Percentiles rank a stretch among this genome's conserved stretches.
Evolutionary conservation across 1,140 invertebrate species (phyloP).

Genomic region (Meloidogyne chitwoodi): DNA sequence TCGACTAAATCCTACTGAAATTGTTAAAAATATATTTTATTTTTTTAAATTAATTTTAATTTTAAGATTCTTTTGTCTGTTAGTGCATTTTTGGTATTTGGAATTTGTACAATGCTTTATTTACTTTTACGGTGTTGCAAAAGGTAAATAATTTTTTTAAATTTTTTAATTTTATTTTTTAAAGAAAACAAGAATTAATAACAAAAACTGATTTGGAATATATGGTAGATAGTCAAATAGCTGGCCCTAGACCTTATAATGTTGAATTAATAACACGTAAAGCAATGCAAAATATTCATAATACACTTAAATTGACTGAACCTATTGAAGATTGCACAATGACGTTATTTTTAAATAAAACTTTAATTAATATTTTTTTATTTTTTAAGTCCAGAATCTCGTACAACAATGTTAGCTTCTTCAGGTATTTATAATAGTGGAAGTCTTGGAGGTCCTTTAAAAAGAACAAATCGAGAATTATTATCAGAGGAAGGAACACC

Average conservation of each 20-base stretch:
- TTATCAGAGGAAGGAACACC: not conserved
- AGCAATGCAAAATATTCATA: slow-evolving; percentile 46
- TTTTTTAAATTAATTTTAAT: not conserved
- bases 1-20: not conserved
- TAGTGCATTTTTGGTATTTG: slow-evolving; percentile 24
- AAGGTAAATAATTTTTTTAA: slow-evolving; percentile 12
- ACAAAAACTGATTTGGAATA: slow-evolving; percentile 51
- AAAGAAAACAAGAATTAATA: slow-evolving; percentile 22
- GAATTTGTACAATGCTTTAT: slow-evolving; percentile 24
- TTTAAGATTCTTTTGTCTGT: slow-evolving; percentile 7
- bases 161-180: slow-evolving; percentile 9
- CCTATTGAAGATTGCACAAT: slow-evolving; percentile 40
- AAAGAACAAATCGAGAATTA: not conserved
- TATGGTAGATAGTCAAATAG: slow-evolving; percentile 42
- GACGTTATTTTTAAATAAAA: slow-evolving; percentile 23
- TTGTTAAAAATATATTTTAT: slow-evolving; percentile 5
- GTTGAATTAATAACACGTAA: slow-evolving; percentile 54
- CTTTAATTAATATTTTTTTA: not conserved
- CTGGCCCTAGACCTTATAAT: slow-evolving; percentile 56
- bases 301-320: slow-evolving; percentile 43
- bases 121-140: slow-evolving; percentile 43
- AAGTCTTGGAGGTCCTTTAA: not conserved
- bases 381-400: slow-evolving; percentile 37
- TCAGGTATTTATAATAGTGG: slow-evolving; percentile 23
- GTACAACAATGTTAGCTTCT: slow-evolving; percentile 36